Evolutionary conservation across 1,140 invertebrate genomes (phyloP).

Genomic region (Stegodyphus dumicola): DNA sequence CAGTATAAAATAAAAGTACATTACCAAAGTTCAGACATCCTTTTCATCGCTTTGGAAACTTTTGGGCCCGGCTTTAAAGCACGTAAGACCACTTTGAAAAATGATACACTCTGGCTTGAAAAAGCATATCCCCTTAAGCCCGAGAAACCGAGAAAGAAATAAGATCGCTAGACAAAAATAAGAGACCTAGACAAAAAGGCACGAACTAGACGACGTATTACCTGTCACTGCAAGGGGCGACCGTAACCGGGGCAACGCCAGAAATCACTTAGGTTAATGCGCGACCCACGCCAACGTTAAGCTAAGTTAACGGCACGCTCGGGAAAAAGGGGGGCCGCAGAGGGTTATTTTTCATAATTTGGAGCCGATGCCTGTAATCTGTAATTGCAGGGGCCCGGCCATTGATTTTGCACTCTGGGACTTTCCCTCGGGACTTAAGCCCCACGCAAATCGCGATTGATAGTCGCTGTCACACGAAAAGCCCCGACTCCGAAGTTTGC

Average conservation of each 20-base stretch:
- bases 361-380: conserved; percentile 56
- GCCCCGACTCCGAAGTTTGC: conserved; percentile 30
- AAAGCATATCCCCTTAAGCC: neutral
- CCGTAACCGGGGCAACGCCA: conserved; percentile 55
- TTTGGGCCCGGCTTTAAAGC: neutral
- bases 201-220: conserved; percentile 43
- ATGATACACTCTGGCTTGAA: too few relatives aligned
- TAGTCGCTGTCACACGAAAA: conserved; percentile 58
- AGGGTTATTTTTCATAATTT: conserved; percentile 62
- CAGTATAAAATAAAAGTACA: too few relatives aligned
- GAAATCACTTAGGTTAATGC: conserved; percentile 62
- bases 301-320: conserved; percentile 50
- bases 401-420: conserved; percentile 32
- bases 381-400: conserved; percentile 35
- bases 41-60: neutral
- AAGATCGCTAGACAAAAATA: neutral
- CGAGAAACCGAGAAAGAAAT: neutral
- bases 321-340: conserved; percentile 34
- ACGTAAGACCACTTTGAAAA: neutral
- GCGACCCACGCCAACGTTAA: conserved; percentile 40
- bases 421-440: conserved; percentile 41
- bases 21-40: too few relatives aligned
- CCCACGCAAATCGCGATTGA: conserved; percentile 61
- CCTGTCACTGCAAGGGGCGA: conserved; percentile 28
- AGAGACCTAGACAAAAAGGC: neutral